Conservation (phyloP, 2,797 vertebrate species). For the Rallus crepitans region DNA sequence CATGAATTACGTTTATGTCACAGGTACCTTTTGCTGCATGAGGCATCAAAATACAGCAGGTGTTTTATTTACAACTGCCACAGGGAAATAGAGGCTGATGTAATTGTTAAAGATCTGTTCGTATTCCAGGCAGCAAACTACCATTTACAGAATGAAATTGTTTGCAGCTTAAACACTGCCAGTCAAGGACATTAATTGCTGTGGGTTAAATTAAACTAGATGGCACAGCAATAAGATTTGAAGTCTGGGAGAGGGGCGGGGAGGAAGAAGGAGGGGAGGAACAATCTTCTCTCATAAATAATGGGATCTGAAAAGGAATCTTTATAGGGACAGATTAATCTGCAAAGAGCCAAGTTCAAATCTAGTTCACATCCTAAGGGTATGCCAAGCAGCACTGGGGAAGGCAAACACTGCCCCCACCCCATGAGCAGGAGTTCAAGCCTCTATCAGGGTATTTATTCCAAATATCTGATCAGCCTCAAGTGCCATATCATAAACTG, state of each 20-base stretch:
- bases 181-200: conserved; percentile 77
- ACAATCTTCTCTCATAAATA: conserved; percentile 56
- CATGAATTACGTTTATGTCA: background rate
- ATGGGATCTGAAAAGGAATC: conserved; percentile 48
- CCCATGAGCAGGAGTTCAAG: background rate
- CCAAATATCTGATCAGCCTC: background rate
- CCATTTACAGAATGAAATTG: conserved; percentile 65
- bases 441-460: background rate
- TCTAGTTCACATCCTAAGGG: background rate
- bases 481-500: background rate
- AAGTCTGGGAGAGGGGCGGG: conserved; percentile 7
- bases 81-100: conserved; percentile 48
- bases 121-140: conserved; percentile 52
- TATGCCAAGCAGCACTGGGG: background rate
- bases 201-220: conserved; percentile 73
- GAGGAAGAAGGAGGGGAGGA: background rate
- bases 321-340: conserved; percentile 20
- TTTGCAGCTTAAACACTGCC: conserved; percentile 74
- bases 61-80: conserved; percentile 24
- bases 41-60: background rate
- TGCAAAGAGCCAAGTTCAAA: conserved; percentile 25
- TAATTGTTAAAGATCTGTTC: conserved; percentile 50
- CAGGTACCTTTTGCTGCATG: background rate
- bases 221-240: conserved; percentile 52
- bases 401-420: background rate